These are phyloP conservation scores for Lepidocyrtoides sp. DNA, from an alignment of 2,888 invertebrate genomes.

Conservation along the genomic window DNA sequence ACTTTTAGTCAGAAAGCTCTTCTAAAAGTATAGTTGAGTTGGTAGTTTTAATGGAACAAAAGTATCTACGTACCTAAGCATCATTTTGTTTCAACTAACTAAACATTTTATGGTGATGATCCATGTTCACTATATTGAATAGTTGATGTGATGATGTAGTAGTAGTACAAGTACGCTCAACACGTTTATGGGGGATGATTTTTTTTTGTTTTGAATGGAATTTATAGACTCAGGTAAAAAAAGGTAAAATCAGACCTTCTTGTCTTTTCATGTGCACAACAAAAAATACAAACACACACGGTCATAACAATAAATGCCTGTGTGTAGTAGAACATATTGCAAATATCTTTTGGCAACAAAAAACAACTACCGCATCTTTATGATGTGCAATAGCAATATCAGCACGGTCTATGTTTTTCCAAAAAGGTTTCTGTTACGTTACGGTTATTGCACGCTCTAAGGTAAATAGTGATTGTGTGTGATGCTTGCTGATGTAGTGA, in stretches of 20 bases:
- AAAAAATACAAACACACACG: too few relatives aligned
- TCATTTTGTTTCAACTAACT: not conserved
- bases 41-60: not conserved
- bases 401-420: not conserved
- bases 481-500: not conserved
- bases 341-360: slow-evolving; percentile 43
- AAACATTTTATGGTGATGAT: slow-evolving; percentile 59
- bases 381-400: slow-evolving; percentile 19
- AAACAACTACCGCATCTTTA: slow-evolving; percentile 27
- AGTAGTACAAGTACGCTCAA: not conserved
- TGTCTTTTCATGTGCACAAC: not conserved
- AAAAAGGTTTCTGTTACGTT: slow-evolving; percentile 15
- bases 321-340: slow-evolving; percentile 18
- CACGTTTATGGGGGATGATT: not conserved
- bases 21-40: not conserved
- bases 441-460: slow-evolving; percentile 50
- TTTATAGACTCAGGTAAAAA: not conserved
- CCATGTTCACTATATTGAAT: slow-evolving; percentile 27
- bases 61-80: not conserved
- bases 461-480: slow-evolving; percentile 38
- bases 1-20: not conserved
- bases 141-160: too few relatives aligned
- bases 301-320: slow-evolving; percentile 36
- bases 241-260: slow-evolving; percentile 30
- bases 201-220: slow-evolving; percentile 19